phyloP scores from a whole-genome alignment of 2,888 invertebrate genomes.

The Argyresthia goedartella region DNA sequence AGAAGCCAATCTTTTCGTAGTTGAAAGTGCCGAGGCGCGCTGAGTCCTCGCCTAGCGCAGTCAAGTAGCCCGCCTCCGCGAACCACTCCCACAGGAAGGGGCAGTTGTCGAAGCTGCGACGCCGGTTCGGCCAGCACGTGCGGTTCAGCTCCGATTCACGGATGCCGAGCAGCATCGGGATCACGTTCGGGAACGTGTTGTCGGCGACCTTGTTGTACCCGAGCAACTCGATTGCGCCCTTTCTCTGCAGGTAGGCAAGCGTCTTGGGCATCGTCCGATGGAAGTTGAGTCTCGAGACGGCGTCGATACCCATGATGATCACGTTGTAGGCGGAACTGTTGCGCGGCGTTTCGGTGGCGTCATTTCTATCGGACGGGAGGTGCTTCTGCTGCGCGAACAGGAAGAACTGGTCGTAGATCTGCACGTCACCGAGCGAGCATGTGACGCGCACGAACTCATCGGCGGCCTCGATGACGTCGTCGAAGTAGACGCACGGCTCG shows the following conservation, averaged over 20 bases:
- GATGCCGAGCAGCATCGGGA: slow-evolving; percentile 83
- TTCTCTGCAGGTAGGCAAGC: slow-evolving; percentile 67
- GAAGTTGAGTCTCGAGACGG: slow-evolving; percentile 88
- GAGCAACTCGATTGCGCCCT: slow-evolving; percentile 81
- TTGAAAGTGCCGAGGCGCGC: slow-evolving; percentile 85
- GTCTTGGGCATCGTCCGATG: slow-evolving; percentile 87
- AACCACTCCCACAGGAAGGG: slow-evolving; percentile 89
- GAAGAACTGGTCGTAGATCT: slow-evolving; percentile 78
- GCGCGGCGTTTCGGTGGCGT: slow-evolving; percentile 16
- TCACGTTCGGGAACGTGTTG: slow-evolving; percentile 93
- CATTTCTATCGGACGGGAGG: slow-evolving; percentile 10
- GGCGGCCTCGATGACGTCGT: slow-evolving; percentile 41
- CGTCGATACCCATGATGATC: slow-evolving; percentile 86
- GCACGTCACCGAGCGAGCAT: slow-evolving; percentile 62
- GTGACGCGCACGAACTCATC: slow-evolving; percentile 79
- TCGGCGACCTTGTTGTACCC: slow-evolving; percentile 96
- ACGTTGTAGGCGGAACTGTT: slow-evolving; percentile 71
- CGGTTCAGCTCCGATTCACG: slow-evolving; percentile 74
- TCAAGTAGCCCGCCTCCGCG: slow-evolving; percentile 78
- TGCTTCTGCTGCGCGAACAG: too few species aligned
- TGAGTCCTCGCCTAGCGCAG: slow-evolving; percentile 88
- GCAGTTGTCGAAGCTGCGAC: slow-evolving; percentile 80
- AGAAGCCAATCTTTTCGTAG: slow-evolving; percentile 82
- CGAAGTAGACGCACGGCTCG: slow-evolving; percentile 60
- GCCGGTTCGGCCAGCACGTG: slow-evolving; percentile 73